Evolutionary conservation across 2,797 vertebrate genomes (phyloP).

Genomic region (Cyprinella venusta): DNA sequence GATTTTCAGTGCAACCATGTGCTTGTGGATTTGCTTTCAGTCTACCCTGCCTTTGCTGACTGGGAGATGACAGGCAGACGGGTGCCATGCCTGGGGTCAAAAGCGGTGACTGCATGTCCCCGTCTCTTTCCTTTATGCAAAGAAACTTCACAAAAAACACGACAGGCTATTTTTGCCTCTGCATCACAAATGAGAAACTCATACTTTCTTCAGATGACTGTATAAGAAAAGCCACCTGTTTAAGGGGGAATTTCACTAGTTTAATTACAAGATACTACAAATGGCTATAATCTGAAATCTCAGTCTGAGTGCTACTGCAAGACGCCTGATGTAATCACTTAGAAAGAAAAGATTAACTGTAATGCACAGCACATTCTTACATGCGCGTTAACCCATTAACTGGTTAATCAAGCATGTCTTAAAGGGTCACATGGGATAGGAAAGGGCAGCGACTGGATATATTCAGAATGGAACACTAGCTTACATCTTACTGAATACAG

Average conservation of each 20-base stretch:
- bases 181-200: conserved; percentile 7
- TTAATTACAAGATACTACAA: neutral
- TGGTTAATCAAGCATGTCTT: conserved; percentile 28
- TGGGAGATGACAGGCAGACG: conserved; percentile 11
- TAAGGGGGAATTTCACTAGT: neutral
- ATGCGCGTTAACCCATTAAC: conserved; percentile 1
- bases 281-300: neutral
- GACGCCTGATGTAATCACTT: conserved; percentile 7
- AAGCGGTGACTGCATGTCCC: conserved; percentile 1
- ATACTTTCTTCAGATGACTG: conserved; percentile 10
- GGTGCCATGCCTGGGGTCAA: neutral
- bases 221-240: conserved; percentile 40
- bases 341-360: conserved; percentile 20
- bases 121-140: conserved; percentile 16
- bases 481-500: neutral
- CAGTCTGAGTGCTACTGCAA: neutral
- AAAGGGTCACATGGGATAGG: neutral
- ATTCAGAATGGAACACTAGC: neutral
- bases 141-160: conserved; percentile 20
- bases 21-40: conserved; percentile 7
- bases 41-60: conserved; percentile 27
- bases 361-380: conserved; percentile 6
- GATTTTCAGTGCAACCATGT: conserved; percentile 7
- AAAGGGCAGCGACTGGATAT: neutral
- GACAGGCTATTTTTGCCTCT: conserved; percentile 18